Evolutionary conservation across 2,888 invertebrate genomes (phyloP).

Genomic region (Lithophane ornitopus): DNA sequence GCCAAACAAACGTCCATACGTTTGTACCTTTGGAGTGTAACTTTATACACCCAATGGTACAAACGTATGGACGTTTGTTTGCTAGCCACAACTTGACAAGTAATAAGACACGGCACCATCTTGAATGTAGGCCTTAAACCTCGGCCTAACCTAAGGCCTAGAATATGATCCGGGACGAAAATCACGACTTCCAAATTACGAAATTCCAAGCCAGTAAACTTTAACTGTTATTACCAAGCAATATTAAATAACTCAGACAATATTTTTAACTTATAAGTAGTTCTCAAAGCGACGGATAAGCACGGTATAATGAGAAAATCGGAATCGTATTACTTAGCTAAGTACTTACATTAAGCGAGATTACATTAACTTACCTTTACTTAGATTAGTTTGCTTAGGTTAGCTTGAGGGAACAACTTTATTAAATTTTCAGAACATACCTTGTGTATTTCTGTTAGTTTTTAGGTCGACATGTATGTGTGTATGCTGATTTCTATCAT

Average conservation of each 20-base stretch:
- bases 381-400: slow-evolving; percentile 62
- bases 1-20: too few species aligned
- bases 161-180: neutral
- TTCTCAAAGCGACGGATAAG: slow-evolving; percentile 38
- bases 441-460: slow-evolving; percentile 27
- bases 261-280: slow-evolving; percentile 43
- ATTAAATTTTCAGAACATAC: slow-evolving; percentile 36
- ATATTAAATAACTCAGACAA: slow-evolving; percentile 14
- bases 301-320: slow-evolving; percentile 58
- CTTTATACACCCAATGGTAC: neutral
- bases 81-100: neutral
- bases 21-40: too few species aligned
- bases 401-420: slow-evolving; percentile 37
- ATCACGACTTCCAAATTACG: slow-evolving; percentile 7
- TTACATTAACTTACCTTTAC: slow-evolving; percentile 61
- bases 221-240: slow-evolving; percentile 2
- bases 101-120: neutral
- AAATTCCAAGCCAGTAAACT: slow-evolving; percentile 4
- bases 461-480: neutral
- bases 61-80: neutral
- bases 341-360: slow-evolving; percentile 57
- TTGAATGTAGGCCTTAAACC: neutral
- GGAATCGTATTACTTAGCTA: slow-evolving; percentile 46
- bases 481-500: neutral
- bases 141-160: too few species aligned